These are phyloP conservation scores for Drosophila micromelanica DNA, from an alignment of 1,140 invertebrate species.

Conservation along the genomic window DNA sequence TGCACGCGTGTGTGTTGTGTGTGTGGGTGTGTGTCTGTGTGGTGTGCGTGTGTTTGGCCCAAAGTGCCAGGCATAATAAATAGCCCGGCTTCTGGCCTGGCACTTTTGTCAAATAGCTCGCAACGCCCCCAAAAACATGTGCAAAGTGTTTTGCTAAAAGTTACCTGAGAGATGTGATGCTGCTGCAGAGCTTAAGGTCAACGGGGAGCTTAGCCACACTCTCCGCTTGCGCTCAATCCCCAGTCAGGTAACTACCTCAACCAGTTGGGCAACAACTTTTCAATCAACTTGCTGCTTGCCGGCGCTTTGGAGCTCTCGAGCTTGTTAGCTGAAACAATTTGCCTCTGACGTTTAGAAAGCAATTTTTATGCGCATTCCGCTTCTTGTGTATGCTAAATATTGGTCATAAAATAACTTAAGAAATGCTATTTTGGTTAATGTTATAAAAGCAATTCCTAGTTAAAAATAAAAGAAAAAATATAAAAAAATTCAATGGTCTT, in stretches of 20 bases:
- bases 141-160: constrained; percentile 66
- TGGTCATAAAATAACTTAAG: too few relatives aligned
- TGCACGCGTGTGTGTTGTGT: constrained; percentile 25
- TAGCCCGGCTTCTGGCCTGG: constrained; percentile 70
- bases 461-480: too few relatives aligned
- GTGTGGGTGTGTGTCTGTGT: constrained; percentile 13
- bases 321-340: constrained; percentile 44
- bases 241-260: constrained; percentile 30
- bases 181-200: constrained; percentile 29
- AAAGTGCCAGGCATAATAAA: constrained; percentile 69
- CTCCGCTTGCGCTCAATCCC: background rate
- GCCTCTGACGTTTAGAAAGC: constrained; percentile 27
- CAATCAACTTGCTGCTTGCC: constrained; percentile 59
- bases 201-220: background rate
- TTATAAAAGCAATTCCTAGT: too few relatives aligned
- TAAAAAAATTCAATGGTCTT: too few relatives aligned
- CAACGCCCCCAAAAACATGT: constrained; percentile 59
- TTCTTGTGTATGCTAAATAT: background rate
- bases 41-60: constrained; percentile 37
- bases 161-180: constrained; percentile 16
- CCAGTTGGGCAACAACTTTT: constrained; percentile 60
- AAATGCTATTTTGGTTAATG: too few relatives aligned
- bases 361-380: constrained; percentile 31
- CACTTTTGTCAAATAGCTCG: constrained; percentile 78
- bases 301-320: constrained; percentile 18